phyloP scores from a whole-genome alignment of 2,113 vertebrate species.

The Campylorhamphus procurvoides region DNA sequence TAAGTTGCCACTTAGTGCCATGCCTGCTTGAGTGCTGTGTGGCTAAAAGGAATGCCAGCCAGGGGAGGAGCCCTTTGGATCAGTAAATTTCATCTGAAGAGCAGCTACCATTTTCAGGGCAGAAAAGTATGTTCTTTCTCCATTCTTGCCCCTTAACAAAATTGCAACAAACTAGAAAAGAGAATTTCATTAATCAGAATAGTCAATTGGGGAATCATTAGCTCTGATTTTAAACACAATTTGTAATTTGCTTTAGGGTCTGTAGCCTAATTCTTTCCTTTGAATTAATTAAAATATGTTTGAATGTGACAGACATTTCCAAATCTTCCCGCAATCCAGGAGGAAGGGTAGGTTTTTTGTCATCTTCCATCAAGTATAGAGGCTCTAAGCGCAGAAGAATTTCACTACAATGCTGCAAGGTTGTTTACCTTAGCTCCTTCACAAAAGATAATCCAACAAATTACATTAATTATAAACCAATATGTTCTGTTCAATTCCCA shows the following conservation, averaged over 20 bases:
- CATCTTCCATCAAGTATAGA: conserved; percentile 51
- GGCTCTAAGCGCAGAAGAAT: conserved; percentile 63
- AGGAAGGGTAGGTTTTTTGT: conserved; percentile 49
- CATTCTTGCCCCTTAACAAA: conserved; percentile 37
- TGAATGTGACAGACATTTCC: conserved; percentile 74
- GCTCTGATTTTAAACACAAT: conserved; percentile 63
- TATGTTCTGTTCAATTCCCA: conserved; percentile 92
- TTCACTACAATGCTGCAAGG: conserved; percentile 78
- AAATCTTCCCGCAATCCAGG: conserved; percentile 54
- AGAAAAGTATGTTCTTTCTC: conserved; percentile 7
- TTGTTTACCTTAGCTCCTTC: conserved; percentile 89
- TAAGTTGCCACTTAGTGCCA: not conserved
- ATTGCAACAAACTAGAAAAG: conserved; percentile 54
- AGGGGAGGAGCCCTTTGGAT: not conserved
- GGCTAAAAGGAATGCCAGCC: not conserved
- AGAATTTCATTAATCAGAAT: conserved; percentile 67
- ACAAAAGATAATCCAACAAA: conserved; percentile 96
- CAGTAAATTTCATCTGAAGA: not conserved
- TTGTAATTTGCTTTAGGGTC: conserved; percentile 74
- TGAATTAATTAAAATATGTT: conserved; percentile 77
- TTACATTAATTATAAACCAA: conserved; percentile 99
- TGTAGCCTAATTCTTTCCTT: conserved; percentile 75
- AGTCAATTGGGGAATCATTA: conserved; percentile 68
- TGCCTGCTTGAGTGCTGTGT: accelerated
- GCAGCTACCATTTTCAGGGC: conserved; percentile 4